Conservation (phyloP, 2,797 vertebrate genomes). For the Botia kubotai region DNA sequence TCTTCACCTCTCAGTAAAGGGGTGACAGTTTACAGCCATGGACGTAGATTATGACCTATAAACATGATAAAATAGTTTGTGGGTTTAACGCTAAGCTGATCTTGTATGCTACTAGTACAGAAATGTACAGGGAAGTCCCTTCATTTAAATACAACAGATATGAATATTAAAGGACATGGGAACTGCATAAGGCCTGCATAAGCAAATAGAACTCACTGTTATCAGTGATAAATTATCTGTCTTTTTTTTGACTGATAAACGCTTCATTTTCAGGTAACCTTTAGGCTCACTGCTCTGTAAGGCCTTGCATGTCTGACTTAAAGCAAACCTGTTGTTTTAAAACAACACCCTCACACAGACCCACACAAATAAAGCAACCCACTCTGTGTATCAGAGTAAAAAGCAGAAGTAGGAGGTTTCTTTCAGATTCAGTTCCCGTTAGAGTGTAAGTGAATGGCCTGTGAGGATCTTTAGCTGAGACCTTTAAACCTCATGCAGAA, state of each 20-base stretch:
- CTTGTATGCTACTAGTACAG: background rate
- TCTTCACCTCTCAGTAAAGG: conserved; percentile 11
- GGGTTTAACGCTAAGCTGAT: background rate
- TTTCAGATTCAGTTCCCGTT: conserved; percentile 85
- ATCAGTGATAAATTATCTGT: conserved; percentile 29
- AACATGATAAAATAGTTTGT: background rate
- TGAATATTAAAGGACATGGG: conserved; percentile 37
- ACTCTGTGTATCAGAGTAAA: conserved; percentile 61
- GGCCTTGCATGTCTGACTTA: conserved; percentile 20
- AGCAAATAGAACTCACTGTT: conserved; percentile 31
- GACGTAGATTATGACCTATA: background rate
- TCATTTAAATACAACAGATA: conserved; percentile 3
- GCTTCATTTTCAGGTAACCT: background rate
- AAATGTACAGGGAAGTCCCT: conserved; percentile 10
- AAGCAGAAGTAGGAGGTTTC: conserved; percentile 79
- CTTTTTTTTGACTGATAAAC: conserved; percentile 17
- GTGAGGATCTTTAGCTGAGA: conserved; percentile 52
- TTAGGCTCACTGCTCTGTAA: conserved; percentile 12
- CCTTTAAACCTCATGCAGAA: background rate
- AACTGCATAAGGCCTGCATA: background rate
- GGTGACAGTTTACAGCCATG: conserved; percentile 3
- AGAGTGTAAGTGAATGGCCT: conserved; percentile 70
- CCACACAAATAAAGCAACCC: conserved; percentile 59
- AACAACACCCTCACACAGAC: conserved; percentile 49
- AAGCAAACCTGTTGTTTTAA: conserved; percentile 39